A percentile compares a stretch with the other conserved stretches of the same genome.
These are phyloP conservation scores for Echiichthys vipera DNA, from an alignment of 2,797 vertebrate genomes.

Conservation along the genomic window DNA sequence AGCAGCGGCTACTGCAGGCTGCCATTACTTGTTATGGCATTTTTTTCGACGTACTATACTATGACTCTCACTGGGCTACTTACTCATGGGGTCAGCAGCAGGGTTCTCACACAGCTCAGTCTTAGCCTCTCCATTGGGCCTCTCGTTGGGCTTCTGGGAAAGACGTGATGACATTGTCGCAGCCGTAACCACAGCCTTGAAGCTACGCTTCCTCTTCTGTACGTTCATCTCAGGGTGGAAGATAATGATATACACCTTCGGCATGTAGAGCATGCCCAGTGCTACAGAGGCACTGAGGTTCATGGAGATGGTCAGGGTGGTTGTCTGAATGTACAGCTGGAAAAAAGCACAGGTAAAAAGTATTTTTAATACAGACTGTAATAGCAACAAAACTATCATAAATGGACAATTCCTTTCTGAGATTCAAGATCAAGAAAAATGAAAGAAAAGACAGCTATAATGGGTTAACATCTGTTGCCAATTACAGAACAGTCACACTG, in stretches of 20 bases:
- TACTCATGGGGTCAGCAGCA: constrained; percentile 80
- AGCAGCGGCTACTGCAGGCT: no score
- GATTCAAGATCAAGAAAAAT: constrained; percentile 44
- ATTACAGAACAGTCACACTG: constrained; percentile 55
- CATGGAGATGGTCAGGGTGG: constrained; percentile 99
- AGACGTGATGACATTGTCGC: constrained; percentile 98
- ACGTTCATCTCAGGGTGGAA: constrained; percentile 99
- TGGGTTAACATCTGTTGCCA: constrained; percentile 47
- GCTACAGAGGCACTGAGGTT: constrained; percentile 99
- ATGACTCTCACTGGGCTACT: constrained; percentile 53
- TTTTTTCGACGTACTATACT: no score
- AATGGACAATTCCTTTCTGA: not conserved
- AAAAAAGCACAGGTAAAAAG: constrained; percentile 26
- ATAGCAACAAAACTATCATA: not conserved
- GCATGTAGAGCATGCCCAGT: constrained; percentile 99
- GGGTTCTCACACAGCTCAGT: constrained; percentile 96
- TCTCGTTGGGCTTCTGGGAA: constrained; percentile 95
- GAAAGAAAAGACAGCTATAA: constrained; percentile 23
- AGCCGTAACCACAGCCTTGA: constrained; percentile 98
- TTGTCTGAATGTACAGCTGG: constrained; percentile 99
- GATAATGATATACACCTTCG: constrained; percentile 99
- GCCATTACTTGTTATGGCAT: no score
- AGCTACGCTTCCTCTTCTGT: constrained; percentile 98
- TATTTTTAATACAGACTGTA: constrained; percentile 15
- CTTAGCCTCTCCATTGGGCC: constrained; percentile 97